These are phyloP conservation scores for Sinocyclocheilus maitianheensis DNA, from an alignment of 2,113 vertebrate genomes.

Conservation along the genomic window DNA sequence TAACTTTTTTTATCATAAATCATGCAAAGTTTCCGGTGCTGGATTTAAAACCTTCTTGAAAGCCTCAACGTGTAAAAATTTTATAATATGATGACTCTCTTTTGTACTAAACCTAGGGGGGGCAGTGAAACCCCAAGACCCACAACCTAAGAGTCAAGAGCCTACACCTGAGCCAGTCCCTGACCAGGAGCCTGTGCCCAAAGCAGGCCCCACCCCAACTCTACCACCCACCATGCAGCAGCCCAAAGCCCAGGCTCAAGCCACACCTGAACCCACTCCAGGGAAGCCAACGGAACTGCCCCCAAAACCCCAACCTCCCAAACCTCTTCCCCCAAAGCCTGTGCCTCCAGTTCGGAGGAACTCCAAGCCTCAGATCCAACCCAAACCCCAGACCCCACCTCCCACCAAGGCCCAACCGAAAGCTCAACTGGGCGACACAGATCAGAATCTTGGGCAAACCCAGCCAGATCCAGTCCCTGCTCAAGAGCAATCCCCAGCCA, in stretches of 20 bases:
- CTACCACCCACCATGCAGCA: conserved; percentile 83
- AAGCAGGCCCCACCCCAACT: conserved; percentile 70
- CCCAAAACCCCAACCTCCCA: conserved; percentile 75
- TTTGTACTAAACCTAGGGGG: conserved; percentile 89
- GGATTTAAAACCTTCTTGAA: conserved; percentile 62
- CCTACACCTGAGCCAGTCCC: conserved; percentile 78
- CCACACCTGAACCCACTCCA: conserved; percentile 76
- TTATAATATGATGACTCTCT: conserved; percentile 79
- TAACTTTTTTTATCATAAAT: conserved; percentile 49
- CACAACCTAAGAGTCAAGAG: conserved; percentile 85
- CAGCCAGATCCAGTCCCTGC: conserved; percentile 42
- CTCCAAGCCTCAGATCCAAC: conserved; percentile 77
- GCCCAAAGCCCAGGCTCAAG: conserved; percentile 83
- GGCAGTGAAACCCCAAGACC: conserved; percentile 89
- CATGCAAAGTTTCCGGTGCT: conserved; percentile 65
- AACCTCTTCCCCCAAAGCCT: conserved; percentile 79
- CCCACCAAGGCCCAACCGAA: conserved; percentile 67
- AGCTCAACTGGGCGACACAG: conserved; percentile 59
- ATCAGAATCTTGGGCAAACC: conserved; percentile 17
- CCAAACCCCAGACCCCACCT: conserved; percentile 76
- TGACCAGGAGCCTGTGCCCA: conserved; percentile 71
- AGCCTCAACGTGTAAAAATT: conserved; percentile 52
- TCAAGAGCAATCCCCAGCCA: conserved; percentile 64
- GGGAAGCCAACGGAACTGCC: conserved; percentile 83
- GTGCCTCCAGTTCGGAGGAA: conserved; percentile 82